Conservation (phyloP, 2,797 vertebrate species). For the Danio choprae region DNA sequence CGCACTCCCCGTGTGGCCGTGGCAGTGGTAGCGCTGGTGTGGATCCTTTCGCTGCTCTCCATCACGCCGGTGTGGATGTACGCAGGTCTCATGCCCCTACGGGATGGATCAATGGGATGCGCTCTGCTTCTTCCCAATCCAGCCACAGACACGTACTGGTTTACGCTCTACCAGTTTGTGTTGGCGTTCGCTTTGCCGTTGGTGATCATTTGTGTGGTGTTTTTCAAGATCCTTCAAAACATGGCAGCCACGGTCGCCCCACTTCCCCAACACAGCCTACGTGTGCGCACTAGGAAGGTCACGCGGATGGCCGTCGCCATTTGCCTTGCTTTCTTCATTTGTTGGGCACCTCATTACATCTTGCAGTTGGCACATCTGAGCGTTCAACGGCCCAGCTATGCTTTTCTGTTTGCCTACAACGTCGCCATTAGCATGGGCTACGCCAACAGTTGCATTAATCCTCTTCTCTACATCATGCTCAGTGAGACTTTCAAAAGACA, state of each 20-base stretch:
- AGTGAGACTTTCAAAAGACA: constrained; percentile 86
- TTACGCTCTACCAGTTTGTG: constrained; percentile 88
- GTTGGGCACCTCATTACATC: constrained; percentile 88
- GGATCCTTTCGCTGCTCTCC: constrained; percentile 84
- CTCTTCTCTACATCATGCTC: constrained; percentile 84
- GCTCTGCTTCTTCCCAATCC: constrained; percentile 85
- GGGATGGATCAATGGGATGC: constrained; percentile 80
- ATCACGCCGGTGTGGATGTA: constrained; percentile 88
- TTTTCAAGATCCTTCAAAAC: constrained; percentile 88
- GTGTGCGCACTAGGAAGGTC: constrained; percentile 81
- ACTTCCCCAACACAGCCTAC: constrained; percentile 80
- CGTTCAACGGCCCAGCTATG: constrained; percentile 79
- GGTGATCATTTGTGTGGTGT: constrained; percentile 81
- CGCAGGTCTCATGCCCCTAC: constrained; percentile 83
- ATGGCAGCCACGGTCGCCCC: constrained; percentile 85
- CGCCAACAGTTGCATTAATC: constrained; percentile 89
- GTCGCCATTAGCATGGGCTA: constrained; percentile 89
- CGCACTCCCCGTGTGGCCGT: constrained; percentile 80
- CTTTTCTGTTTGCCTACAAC: constrained; percentile 85
- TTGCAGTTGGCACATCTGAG: constrained; percentile 85
- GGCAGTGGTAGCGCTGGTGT: constrained; percentile 79
- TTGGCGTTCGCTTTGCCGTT: constrained; percentile 85
- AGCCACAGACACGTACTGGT: constrained; percentile 83
- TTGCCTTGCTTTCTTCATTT: constrained; percentile 85
- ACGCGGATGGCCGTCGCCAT: constrained; percentile 88